A percentile compares a stretch with the other conserved stretches of the same genome.
Evolutionary conservation across 2,113 vertebrate genomes (phyloP).

Genomic region (Pogona vitticeps): DNA sequence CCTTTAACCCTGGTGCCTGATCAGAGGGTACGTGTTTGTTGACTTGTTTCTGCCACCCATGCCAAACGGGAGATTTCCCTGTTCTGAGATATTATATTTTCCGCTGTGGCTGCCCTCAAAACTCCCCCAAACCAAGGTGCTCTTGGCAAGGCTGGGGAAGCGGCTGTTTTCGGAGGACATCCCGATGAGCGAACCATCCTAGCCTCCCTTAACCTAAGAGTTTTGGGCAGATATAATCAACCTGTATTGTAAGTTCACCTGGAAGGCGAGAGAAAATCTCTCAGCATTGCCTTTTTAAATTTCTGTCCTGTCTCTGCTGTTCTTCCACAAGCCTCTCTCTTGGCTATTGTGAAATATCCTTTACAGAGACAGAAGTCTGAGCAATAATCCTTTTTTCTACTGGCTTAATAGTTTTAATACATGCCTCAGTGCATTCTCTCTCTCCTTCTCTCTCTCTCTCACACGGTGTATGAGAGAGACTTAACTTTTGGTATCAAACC

Average conservation of each 20-base stretch:
- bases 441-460: neutral
- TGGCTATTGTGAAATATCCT: constrained; percentile 50
- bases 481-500: constrained; percentile 50
- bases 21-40: too few relatives aligned
- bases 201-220: neutral
- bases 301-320: constrained; percentile 23
- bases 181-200: constrained; percentile 28
- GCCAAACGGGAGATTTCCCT: neutral
- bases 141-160: neutral
- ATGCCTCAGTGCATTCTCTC: constrained; percentile 27
- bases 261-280: constrained; percentile 28
- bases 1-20: constrained; percentile 54
- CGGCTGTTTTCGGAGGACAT: constrained; percentile 1
- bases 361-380: constrained; percentile 67
- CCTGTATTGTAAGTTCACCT: neutral
- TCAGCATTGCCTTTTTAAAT: constrained; percentile 27
- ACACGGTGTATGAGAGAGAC: constrained; percentile 27
- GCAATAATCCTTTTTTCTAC: constrained; percentile 78
- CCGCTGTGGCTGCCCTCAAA: neutral
- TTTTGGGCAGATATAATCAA: fast-evolving
- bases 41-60: neutral
- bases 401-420: constrained; percentile 59
- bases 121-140: neutral
- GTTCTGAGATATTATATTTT: neutral
- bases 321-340: constrained; percentile 41